A percentile compares a stretch with the other conserved stretches of the same genome.
phyloP scores from a whole-genome alignment of 1,140 invertebrate species.

The Callitettix versicolor region DNA sequence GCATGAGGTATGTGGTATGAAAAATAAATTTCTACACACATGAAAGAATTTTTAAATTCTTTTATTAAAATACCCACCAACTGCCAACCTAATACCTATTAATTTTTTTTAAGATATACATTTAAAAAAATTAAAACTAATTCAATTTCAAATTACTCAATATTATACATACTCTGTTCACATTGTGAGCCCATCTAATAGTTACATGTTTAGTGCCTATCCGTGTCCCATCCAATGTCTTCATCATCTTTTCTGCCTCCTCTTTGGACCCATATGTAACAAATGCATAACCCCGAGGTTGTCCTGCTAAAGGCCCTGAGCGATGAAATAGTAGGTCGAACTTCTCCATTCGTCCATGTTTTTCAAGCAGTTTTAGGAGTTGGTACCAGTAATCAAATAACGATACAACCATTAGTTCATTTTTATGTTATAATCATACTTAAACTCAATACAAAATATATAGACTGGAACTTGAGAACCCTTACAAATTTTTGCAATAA shows the following conservation, averaged over 20 bases:
- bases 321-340: conserved; percentile 91
- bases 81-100: conserved; percentile 5
- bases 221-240: conserved; percentile 59
- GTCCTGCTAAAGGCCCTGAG: conserved; percentile 72
- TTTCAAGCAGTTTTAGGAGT: conserved; percentile 87
- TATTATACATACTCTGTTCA: conserved; percentile 46
- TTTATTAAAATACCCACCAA: too few species aligned
- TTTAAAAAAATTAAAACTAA: conserved; percentile 13
- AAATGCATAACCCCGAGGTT: conserved; percentile 87
- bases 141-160: too few species aligned
- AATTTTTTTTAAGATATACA: neutral
- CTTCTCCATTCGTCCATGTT: conserved; percentile 82
- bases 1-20: too few species aligned
- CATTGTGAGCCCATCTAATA: conserved; percentile 72
- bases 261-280: conserved; percentile 65
- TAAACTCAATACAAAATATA: neutral
- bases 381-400: conserved; percentile 66
- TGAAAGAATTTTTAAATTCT: too few species aligned
- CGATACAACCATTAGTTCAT: conserved; percentile 20
- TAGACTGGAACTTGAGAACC: neutral
- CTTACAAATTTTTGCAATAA: neutral
- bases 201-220: conserved; percentile 62
- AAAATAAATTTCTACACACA: too few species aligned
- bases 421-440: neutral
- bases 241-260: conserved; percentile 53